These are phyloP conservation scores for Cheilosia scutellata DNA, from an alignment of 2,888 invertebrate genomes.

Conservation along the genomic window DNA sequence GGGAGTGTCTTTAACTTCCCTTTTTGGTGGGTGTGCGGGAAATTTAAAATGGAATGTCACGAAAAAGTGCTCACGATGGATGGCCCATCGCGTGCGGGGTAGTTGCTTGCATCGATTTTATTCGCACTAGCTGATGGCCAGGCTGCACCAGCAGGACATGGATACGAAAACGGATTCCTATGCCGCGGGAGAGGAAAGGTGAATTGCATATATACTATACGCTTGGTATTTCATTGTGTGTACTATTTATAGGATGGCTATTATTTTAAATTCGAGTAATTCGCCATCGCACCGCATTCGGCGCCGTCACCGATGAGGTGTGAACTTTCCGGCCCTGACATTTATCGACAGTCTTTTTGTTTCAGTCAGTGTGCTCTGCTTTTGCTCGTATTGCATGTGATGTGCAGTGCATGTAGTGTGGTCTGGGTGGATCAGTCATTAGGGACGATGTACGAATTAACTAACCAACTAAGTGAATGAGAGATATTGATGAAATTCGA, in stretches of 20 bases:
- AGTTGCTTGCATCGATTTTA: constrained; percentile 47
- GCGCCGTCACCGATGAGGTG: constrained; percentile 50
- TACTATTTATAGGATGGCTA: constrained; percentile 48
- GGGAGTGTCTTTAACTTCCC: neutral
- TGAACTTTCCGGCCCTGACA: constrained; percentile 62
- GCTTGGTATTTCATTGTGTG: constrained; percentile 8
- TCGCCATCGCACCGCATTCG: constrained; percentile 6
- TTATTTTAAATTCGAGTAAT: constrained; percentile 16
- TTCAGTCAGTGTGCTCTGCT: neutral
- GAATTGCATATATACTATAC: constrained; percentile 51
- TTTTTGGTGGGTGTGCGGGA: constrained; percentile 15
- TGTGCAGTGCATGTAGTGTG: constrained; percentile 14
- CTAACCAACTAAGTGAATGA: constrained; percentile 16
- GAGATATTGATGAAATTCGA: constrained; percentile 11
- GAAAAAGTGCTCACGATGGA: constrained; percentile 56
- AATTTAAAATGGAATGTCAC: constrained; percentile 58
- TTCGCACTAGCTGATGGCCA: constrained; percentile 1
- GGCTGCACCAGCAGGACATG: constrained; percentile 52
- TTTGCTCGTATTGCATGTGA: neutral
- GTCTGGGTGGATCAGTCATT: constrained; percentile 36
- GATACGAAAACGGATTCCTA: constrained; percentile 54
- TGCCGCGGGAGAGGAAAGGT: constrained; percentile 50
- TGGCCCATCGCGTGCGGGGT: constrained; percentile 29
- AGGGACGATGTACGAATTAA: constrained; percentile 49
- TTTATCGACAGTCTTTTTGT: constrained; percentile 44